These are phyloP conservation scores for Onchidella celtica DNA, from an alignment of 2,888 invertebrate genomes.

Conservation along the genomic window DNA sequence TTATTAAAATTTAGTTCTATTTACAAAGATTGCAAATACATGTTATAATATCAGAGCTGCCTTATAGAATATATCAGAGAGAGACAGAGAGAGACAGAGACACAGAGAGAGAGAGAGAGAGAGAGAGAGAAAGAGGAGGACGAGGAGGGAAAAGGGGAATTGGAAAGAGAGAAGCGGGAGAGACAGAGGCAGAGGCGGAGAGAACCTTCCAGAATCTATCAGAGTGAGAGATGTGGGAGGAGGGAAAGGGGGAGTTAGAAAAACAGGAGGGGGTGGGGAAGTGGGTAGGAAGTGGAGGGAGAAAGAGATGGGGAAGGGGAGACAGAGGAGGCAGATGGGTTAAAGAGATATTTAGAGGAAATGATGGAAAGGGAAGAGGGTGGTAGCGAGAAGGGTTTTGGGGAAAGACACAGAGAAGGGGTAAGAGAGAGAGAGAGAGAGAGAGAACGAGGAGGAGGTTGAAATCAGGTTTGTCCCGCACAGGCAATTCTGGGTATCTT, in stretches of 20 bases:
- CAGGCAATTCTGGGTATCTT: too few relatives aligned
- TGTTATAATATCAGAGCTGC: too few relatives aligned
- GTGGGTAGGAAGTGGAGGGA: neutral
- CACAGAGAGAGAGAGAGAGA: slow-evolving; percentile 30
- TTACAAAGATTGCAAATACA: too few relatives aligned
- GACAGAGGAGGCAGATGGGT: neutral
- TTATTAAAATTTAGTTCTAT: too few relatives aligned
- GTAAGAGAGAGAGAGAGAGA: neutral
- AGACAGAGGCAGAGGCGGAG: slow-evolving; percentile 15
- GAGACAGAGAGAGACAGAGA: neutral
- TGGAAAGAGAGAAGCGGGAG: neutral
- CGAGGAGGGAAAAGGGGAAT: neutral
- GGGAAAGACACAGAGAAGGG: neutral
- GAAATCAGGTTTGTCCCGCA: too few relatives aligned
- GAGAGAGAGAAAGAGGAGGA: neutral
- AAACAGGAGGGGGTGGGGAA: neutral
- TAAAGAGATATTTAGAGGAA: neutral
- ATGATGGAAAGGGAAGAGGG: neutral
- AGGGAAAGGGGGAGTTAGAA: slow-evolving; percentile 18
- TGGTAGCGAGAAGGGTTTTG: neutral
- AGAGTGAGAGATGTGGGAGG: slow-evolving; percentile 16
- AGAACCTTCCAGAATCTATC: too few relatives aligned
- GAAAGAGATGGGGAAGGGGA: neutral
- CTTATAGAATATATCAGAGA: too few relatives aligned
- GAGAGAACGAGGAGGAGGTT: neutral